Base-by-base conservation (phyloP, 2,797 vertebrate genomes). In the Oryzias dopingdopingensis region DNA sequence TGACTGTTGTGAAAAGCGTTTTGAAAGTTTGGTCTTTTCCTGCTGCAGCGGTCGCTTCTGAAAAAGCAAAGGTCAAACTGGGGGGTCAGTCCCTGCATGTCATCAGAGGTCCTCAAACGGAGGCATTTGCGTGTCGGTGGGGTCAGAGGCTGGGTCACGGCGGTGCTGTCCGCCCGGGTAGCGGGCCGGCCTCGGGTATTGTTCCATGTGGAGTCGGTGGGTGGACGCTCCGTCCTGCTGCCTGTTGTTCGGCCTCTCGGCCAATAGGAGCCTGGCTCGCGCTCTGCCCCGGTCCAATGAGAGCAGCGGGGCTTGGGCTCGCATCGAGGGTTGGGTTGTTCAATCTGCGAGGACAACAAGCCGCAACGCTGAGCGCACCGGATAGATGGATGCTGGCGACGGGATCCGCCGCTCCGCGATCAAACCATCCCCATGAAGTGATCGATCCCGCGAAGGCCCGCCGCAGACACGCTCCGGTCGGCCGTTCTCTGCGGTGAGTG, bases 241-340 rank as follows among this genome's bases (percentile, higher is more conserved):
- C 83, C 86, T 86, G 89, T 88, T 90, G 88, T 87, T 90, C 85
- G 75, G 77, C 72, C 65, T 24, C 22, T 80, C 84, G 70, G 43
- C 87, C 89, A 90, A 89, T 90, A 67, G 67, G 84, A 71, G 81
- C 49, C 64, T 43, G 76, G 48, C 71, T 74, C 56, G 70, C 74
- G 56, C 58, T 70, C 42, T 55, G 71, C 22, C 65, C 60, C 83
- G 0, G 80, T 80, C 89, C 89, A 90, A 90, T 90, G 74, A 90
- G 86, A 88, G 71, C 71, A n/a, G 67, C 52, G 0, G 67, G 62
- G 71, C 77, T 79, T 55, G 72, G 79, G 70, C 72, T 85, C 78
- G 64, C 72, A 74, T 79, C 51, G 80, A 78, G 87, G 83, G 86
- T 85, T 84, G 83, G 85, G 85, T 87, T 86, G 85, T 88, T 90